Conservation (phyloP, 2,113 vertebrate genomes). For the Rhadina sibilatrix region DNA sequence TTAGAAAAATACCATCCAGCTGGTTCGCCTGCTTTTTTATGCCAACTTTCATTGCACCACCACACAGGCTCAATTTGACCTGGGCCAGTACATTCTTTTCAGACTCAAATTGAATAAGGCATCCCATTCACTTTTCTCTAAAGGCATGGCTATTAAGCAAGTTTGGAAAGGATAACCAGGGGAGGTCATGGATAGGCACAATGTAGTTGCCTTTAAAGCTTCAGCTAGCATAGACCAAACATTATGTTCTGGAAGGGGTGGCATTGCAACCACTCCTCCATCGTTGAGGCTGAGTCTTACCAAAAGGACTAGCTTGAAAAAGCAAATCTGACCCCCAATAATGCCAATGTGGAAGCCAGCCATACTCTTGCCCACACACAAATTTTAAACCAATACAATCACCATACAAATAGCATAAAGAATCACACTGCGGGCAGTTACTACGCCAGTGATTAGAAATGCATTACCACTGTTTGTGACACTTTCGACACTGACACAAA, state of each 20-base stretch:
- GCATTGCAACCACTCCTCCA: background rate
- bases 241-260: background rate
- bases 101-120: background rate
- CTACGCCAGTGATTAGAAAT: rapidly evolving
- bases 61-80: background rate
- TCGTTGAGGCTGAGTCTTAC: background rate
- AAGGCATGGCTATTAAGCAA: background rate
- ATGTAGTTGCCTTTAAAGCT: background rate
- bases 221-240: background rate
- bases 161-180: background rate
- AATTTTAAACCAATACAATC: background rate
- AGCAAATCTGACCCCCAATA: background rate
- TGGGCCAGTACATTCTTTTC: background rate
- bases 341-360: background rate
- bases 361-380: background rate
- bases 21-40: background rate
- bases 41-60: background rate
- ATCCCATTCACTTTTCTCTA: background rate
- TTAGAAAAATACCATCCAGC: background rate
- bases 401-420: background rate
- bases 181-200: background rate
- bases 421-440: background rate
- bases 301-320: background rate
- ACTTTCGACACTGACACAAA: background rate
- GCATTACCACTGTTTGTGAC: background rate